Conservation (phyloP, 2,113 vertebrate species). For the Sigmodon hispidus region DNA sequence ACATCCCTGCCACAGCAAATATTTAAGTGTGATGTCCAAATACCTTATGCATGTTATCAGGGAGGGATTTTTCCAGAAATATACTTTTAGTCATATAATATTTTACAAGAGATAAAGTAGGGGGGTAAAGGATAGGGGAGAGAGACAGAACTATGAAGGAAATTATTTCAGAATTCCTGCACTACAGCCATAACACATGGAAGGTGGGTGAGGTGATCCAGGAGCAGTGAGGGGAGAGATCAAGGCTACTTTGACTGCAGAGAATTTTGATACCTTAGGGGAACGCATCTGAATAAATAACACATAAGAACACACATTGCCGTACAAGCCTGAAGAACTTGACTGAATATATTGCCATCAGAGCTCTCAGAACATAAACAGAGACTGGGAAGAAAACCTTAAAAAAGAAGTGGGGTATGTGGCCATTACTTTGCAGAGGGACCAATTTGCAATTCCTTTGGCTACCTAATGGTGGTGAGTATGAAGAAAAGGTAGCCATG, state of each 20-base stretch:
- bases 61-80: conserved; percentile 25
- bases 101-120: not conserved
- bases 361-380: not conserved
- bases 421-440: not conserved
- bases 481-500: not conserved
- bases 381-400: not conserved
- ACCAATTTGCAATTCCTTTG: not conserved
- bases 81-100: conserved; percentile 50
- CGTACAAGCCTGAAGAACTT: conserved; percentile 6
- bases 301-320: conserved; percentile 31
- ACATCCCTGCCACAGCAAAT: not conserved
- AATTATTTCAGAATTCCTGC: conserved; percentile 3
- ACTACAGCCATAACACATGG: not conserved
- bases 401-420: not conserved
- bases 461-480: not conserved
- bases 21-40: not conserved
- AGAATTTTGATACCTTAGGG: conserved; percentile 32
- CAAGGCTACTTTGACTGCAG: not conserved
- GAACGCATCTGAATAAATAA: not conserved
- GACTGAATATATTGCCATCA: not conserved
- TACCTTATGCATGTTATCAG: not conserved
- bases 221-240: not conserved
- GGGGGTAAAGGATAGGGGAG: not conserved
- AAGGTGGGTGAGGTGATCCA: not conserved
- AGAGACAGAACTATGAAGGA: not conserved